These are phyloP conservation scores for Pampus argenteus DNA, from an alignment of 2,797 vertebrate species.

Conservation along the genomic window DNA sequence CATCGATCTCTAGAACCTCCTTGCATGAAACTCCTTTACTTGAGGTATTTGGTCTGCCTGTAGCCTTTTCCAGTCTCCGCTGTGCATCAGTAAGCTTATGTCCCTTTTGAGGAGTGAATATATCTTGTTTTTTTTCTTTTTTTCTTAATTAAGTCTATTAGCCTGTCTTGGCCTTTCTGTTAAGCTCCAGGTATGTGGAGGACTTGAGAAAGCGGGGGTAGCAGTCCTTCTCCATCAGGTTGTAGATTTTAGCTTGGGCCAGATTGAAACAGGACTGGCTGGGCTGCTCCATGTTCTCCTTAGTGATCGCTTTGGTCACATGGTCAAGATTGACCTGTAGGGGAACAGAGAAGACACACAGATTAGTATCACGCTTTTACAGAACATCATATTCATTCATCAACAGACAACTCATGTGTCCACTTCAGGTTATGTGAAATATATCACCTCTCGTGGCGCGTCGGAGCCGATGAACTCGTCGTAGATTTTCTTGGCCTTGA, in stretches of 20 bases:
- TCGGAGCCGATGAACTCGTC: conserved; percentile 92
- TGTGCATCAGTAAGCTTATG: conserved; percentile 29
- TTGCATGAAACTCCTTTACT: conserved; percentile 12
- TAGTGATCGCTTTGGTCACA: conserved; percentile 87
- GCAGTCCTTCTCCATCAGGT: conserved; percentile 96
- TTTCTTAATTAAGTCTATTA: conserved; percentile 25
- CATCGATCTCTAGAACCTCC: background rate
- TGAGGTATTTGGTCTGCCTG: conserved; percentile 33
- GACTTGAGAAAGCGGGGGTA: conserved; percentile 94
- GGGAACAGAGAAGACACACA: background rate
- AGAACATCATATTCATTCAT: background rate
- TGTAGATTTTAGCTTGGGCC: conserved; percentile 90
- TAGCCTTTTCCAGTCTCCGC: conserved; percentile 23
- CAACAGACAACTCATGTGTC: background rate
- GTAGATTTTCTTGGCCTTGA: conserved; percentile 94
- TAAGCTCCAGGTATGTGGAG: conserved; percentile 77
- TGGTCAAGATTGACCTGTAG: conserved; percentile 94
- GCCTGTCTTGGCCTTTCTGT: conserved; percentile 62
- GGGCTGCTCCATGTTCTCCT: conserved; percentile 81
- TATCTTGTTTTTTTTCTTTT: background rate
- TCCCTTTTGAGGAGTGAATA: conserved; percentile 10
- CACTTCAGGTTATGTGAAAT: background rate
- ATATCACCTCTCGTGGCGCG: conserved; percentile 94
- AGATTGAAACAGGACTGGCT: conserved; percentile 84
- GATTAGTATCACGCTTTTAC: conserved; percentile 7